Evolutionary conservation across 2,113 vertebrate genomes (phyloP), one percentile per base, ranked within the genome.

Genomic region (Microcebus tavaratra): DNA sequence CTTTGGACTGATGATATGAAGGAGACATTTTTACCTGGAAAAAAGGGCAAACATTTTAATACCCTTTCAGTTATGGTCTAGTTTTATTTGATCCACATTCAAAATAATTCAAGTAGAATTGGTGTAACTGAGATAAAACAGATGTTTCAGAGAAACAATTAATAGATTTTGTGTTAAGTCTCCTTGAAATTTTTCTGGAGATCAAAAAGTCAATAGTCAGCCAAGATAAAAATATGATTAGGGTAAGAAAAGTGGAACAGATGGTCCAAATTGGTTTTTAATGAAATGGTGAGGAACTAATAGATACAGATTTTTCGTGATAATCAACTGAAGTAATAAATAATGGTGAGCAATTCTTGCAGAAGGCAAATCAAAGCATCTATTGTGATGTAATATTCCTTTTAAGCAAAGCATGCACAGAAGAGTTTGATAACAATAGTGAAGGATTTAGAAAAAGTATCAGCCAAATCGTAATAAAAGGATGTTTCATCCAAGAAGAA

Each of bases 1-100:
- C 96, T 90, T 76, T 98, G 29, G 94, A 76, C 18, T 98, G 98
- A 70, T 98, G 97, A 83, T 97, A 98, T 5, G 97, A 93, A 12
- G 99, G 98, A 21, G 98, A 98, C 67, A 98, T 97, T 79, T 98
- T 98, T 88, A 98, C 98, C 99, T 99, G 95, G 95, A 45, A 87
- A 90, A 97, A 83, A 95, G 27, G 78, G 36, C 20, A 97, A 93
- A 96, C 17, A 75, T 83, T 92, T 91, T 55, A 95, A 72, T 78
- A 90, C 3, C 9, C 17, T 81, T 67, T 95, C 79, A 48, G 53
- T 81, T 90, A 88, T 3, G 50, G n/a, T 61, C 65, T 90, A 90
- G 81, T 50, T 97, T 93, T 92, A 83, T 96, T 27, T 97, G 80
- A 97, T 25, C 29, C 59, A 94, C 29, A 88, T 57, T 96, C 81